These are phyloP conservation scores for Odontamblyopus lacepedii DNA, from an alignment of 2,797 vertebrate genomes.

Conservation along the genomic window DNA sequence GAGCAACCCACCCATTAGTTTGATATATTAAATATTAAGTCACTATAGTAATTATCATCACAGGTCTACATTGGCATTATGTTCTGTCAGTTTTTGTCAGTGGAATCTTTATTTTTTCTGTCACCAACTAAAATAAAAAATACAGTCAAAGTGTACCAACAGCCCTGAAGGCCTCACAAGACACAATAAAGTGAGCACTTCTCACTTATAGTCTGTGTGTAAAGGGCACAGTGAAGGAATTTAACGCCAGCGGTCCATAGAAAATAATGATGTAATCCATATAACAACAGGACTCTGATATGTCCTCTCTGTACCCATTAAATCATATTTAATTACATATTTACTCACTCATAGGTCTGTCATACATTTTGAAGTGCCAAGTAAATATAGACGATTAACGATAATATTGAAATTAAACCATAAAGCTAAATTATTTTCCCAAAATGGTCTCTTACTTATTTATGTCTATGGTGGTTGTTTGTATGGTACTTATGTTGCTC, in stretches of 20 bases:
- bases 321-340: background rate
- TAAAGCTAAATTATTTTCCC: too few species aligned
- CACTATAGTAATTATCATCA: too few species aligned
- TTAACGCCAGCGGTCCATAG: slow-evolving; percentile 30
- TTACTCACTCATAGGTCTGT: background rate
- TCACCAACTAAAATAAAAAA: background rate
- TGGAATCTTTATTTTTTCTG: background rate
- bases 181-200: slow-evolving; percentile 20
- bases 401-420: too few species aligned
- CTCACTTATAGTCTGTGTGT: slow-evolving; percentile 1
- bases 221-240: slow-evolving; percentile 36
- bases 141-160: background rate
- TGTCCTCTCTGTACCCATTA: background rate
- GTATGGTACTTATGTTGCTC: too few species aligned
- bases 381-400: too few species aligned
- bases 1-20: too few species aligned
- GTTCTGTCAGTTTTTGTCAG: too few species aligned
- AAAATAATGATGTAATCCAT: slow-evolving; percentile 35
- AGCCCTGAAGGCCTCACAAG: slow-evolving; percentile 12
- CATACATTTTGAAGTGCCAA: too few species aligned
- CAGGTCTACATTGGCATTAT: too few species aligned
- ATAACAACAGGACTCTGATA: background rate
- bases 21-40: too few species aligned
- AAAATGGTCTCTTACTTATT: too few species aligned
- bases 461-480: too few species aligned